Evolutionary conservation across 2,113 vertebrate genomes (phyloP).

Genomic region (Podocnemis expansa): DNA sequence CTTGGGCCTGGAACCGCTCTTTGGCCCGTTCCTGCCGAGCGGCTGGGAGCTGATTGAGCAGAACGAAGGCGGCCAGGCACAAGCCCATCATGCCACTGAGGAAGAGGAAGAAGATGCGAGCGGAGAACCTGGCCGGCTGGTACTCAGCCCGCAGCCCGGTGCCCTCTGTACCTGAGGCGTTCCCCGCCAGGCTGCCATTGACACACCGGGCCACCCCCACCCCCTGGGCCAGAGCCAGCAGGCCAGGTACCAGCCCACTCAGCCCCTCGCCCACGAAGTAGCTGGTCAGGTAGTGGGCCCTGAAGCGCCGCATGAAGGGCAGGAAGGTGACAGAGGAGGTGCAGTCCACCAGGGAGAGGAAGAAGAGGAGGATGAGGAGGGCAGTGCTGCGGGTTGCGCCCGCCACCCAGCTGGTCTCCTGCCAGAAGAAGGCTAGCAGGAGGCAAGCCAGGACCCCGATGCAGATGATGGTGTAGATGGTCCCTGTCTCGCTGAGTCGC

Average conservation of each 20-base stretch:
- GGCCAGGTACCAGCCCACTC: slow-evolving; percentile 83
- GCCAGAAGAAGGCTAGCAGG: slow-evolving; percentile 85
- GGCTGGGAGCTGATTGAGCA: slow-evolving; percentile 78
- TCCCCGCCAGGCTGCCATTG: slow-evolving; percentile 41
- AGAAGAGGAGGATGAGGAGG: slow-evolving; percentile 80
- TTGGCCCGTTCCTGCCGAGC: slow-evolving; percentile 50
- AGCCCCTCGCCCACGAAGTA: slow-evolving; percentile 87
- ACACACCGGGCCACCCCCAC: slow-evolving; percentile 79
- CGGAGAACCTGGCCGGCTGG: slow-evolving; percentile 79
- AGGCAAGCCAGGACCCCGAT: slow-evolving; percentile 76
- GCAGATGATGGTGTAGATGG: slow-evolving; percentile 77
- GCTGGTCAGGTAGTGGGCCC: slow-evolving; percentile 77
- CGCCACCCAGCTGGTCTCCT: slow-evolving; percentile 64
- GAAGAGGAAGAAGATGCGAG: slow-evolving; percentile 81
- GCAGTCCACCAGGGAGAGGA: slow-evolving; percentile 83
- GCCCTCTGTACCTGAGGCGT: background rate
- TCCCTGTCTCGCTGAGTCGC: slow-evolving; percentile 64
- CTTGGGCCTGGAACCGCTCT: background rate
- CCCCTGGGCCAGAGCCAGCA: slow-evolving; percentile 82
- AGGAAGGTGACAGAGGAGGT: slow-evolving; percentile 88
- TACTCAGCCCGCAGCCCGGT: slow-evolving; percentile 62
- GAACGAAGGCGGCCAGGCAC: slow-evolving; percentile 77
- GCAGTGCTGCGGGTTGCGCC: slow-evolving; percentile 73
- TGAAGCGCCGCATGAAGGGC: slow-evolving; percentile 83
- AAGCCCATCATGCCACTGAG: slow-evolving; percentile 82